Percentiles rank a stretch among this genome's conserved stretches.
These are phyloP conservation scores for Chirona hameri DNA, from an alignment of 2,888 invertebrate species.

Conservation along the genomic window DNA sequence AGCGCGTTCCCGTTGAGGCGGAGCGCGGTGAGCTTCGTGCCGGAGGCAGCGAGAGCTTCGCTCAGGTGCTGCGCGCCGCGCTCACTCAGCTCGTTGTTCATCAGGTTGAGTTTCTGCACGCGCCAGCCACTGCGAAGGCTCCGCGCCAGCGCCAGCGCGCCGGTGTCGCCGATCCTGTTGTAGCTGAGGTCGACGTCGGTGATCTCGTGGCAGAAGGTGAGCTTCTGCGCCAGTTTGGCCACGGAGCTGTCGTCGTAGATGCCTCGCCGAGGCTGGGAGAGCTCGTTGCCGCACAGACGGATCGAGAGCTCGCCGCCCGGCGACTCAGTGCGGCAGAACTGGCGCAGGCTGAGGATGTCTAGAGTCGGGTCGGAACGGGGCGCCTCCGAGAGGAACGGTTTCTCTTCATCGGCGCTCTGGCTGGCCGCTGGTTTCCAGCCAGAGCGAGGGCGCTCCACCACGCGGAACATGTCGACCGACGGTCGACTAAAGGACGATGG, in stretches of 20 bases:
- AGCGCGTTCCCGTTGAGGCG: slow-evolving; percentile 23
- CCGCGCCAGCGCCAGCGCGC: not conserved
- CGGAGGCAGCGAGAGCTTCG: not conserved
- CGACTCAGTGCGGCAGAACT: not conserved
- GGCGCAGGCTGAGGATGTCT: not conserved
- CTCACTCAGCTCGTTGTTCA: slow-evolving; percentile 11
- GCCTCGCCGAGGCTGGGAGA: slow-evolving; percentile 1
- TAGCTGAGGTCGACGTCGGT: slow-evolving; percentile 27
- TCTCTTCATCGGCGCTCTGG: not conserved
- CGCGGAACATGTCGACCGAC: not conserved
- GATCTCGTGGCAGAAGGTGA: not conserved
- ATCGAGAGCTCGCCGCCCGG: not conserved
- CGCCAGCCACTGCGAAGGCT: not conserved
- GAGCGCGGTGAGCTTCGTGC: not conserved
- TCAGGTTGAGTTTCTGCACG: slow-evolving; percentile 2
- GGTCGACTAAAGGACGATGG: too few relatives aligned
- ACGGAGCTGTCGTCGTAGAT: not conserved
- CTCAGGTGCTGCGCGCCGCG: not conserved
- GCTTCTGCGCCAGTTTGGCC: not conserved
- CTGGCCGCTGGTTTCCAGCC: not conserved
- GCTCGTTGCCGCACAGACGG: slow-evolving; percentile 9
- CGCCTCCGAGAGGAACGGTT: not conserved
- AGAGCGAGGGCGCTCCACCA: not conserved
- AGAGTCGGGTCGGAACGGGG: not conserved
- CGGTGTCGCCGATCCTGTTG: slow-evolving; percentile 12